Evolutionary conservation across 2,113 vertebrate genomes (phyloP), one percentile per base, ranked within the genome.

Genomic region (Brachypteracias leptosomus): DNA sequence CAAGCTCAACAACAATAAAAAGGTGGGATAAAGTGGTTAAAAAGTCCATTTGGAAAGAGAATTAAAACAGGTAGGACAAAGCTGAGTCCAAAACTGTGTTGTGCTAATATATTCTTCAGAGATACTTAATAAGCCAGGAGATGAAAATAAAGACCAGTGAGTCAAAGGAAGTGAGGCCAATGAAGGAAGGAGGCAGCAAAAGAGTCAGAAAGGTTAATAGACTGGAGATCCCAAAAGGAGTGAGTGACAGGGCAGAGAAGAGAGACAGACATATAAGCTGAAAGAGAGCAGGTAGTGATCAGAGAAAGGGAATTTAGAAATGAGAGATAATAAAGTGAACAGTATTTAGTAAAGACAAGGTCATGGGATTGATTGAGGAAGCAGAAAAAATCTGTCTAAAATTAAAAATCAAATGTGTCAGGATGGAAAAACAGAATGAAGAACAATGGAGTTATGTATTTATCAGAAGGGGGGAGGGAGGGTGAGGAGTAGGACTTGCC

Each of bases 151-250:
- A 94, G 93, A 94, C 74, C 81, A 88, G 17, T 3, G 66, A 95
- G 89, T 77, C 78, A 83, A 87, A 87, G 66, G 46, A 91, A 95
- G 81, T 22, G 47, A 95, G 66, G 51, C 91, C 96, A 89, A 16
- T 29, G 92, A 96, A 94, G 67, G 55, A 89, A 89, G 73, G 51
- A 95, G 58, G 73, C 55, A 95, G 91, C 85, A 40, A 46, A 90
- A 42, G 91, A 96, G 96, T 96, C 96, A 95, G 92, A 95, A 94
- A 97, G 96, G 95, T 97, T 96, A 96, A 97, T 57, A 95, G 95
- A 95, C 84, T 35, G 59, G 94, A 85, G 94, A 95, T 96, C 94
- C 93, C 96, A 96, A 80, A 95, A 95, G 92, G 90, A 74, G 88
- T 95, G 93, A 97, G 80, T 97, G 96, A 95, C 95, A 96, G 66